Conservation (phyloP, 2,797 vertebrate genomes). For the Garrulus glandarius region DNA sequence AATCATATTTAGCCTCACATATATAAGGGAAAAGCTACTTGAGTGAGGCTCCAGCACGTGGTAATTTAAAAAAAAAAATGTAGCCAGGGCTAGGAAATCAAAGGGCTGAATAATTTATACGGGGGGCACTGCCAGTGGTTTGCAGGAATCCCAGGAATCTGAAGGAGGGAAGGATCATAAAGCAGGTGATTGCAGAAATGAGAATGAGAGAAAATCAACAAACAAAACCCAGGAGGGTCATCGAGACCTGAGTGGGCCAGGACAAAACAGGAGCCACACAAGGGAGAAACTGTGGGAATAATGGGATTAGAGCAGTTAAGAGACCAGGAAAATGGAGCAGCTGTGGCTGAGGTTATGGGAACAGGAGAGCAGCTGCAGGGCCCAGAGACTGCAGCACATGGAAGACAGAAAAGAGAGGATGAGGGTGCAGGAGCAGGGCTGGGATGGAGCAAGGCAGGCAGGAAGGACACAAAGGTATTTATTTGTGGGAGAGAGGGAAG, state of each 20-base stretch:
- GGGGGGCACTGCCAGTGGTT: neutral
- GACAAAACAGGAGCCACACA: neutral
- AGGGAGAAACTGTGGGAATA: neutral
- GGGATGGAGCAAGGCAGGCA: too few species aligned
- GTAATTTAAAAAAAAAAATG: neutral
- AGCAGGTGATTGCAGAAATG: neutral
- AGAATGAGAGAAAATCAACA: neutral
- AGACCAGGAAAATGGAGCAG: neutral
- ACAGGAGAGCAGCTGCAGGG: neutral
- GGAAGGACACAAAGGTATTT: neutral
- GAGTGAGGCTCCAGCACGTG: rapidly evolving
- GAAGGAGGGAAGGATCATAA: neutral
- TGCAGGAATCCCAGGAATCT: neutral
- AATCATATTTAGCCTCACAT: rapidly evolving
- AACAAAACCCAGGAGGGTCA: neutral
- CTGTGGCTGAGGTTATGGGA: rapidly evolving
- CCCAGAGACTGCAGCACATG: neutral
- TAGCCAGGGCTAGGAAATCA: neutral
- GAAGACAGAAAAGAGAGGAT: neutral
- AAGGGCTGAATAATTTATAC: neutral
- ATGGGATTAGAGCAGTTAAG: neutral
- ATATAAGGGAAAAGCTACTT: neutral
- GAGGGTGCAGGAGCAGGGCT: neutral
- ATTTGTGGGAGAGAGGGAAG: neutral
- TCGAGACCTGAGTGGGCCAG: neutral